Base-by-base conservation (phyloP, 2,888 invertebrate species). In the Corbicula japonica region DNA sequence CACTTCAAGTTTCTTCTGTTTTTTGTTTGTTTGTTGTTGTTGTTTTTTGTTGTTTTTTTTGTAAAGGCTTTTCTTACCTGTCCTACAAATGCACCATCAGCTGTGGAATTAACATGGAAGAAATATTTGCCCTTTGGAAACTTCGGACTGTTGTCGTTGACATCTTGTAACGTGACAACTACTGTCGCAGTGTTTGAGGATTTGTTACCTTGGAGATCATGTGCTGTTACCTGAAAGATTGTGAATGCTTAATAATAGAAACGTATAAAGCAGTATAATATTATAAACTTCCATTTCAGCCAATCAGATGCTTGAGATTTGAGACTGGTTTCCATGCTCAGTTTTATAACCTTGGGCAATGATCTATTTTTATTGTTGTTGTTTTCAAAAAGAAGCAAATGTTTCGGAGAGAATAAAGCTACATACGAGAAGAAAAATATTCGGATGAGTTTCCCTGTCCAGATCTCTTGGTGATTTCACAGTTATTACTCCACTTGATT, bases 61-160 rank as follows among this genome's bases (percentile, higher is more conserved):
- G n/a, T n/a, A n/a, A n/a, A n/a, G n/a, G n/a, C n/a, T n/a, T n/a
- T n/a, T 6, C 23, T 65, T 71, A 76, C 81, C 38, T 34, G 60
- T 30, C 71, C 81, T 23, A 77, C 60, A n/a, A 50, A 21, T 12
- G 15, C 48, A 15, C 28, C 35, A 12, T 34, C n/a, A 18, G 30
- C 21, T 32, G 66, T 68, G 18, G 38, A 30, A 44, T 73, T 74
- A 23, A 74, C 58, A 21, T 35, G 46, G 34, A 81, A 77, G 28
- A 54, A 8, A 34, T 71, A 81, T 8, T 23, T n/a, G 56, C 54
- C 62, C 21, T 58, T 23, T n/a, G 48, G 12, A 34, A 81, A 81
- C 44, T 44, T 15, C 1, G 81, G 81, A n/a, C 61, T 74, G 50
- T 77, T 81, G 50, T 81, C 81, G 30, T 81, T 81, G 8, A 65